Percentiles rank a stretch among this genome's conserved stretches.
Evolutionary conservation across 2,797 vertebrate genomes (phyloP).

Genomic region (Cyprinodon diabolis): DNA sequence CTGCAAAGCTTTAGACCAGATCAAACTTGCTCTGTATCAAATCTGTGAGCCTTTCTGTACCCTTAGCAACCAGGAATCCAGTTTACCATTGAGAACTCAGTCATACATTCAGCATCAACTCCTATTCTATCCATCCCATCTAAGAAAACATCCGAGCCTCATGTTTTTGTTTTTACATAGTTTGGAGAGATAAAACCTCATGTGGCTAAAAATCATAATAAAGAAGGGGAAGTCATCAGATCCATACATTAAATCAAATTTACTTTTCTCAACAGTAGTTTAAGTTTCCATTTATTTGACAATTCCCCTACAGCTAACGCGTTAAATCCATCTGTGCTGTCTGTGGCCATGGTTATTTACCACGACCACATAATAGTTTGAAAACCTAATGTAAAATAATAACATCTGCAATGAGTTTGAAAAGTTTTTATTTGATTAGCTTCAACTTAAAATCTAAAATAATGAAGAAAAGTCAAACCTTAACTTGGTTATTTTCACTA

Average conservation of each 20-base stretch:
- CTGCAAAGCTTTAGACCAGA: slow-evolving; percentile 39
- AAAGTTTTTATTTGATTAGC: not conserved
- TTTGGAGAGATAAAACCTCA: not conserved
- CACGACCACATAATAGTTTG: not conserved
- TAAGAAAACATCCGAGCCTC: not conserved
- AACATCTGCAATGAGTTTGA: not conserved
- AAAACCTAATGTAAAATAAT: not conserved
- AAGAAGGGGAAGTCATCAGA: not conserved
- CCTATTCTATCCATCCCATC: not conserved
- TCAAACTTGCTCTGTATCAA: slow-evolving; percentile 31
- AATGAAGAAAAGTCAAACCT: not conserved
- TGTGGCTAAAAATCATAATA: too few species aligned
- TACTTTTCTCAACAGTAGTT: too few species aligned
- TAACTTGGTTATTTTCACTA: not conserved
- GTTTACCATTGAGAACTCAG: slow-evolving; percentile 30
- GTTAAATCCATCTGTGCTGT: not conserved
- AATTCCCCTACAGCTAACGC: too few species aligned
- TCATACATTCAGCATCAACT: slow-evolving; percentile 4
- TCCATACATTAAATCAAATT: not conserved
- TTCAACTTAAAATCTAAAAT: too few species aligned
- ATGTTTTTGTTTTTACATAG: not conserved
- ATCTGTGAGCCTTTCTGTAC: slow-evolving; percentile 35
- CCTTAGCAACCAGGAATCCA: slow-evolving; percentile 32
- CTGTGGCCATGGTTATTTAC: not conserved
- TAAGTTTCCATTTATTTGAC: too few species aligned